Evolutionary conservation across 2,888 invertebrate species (phyloP).

Genomic region (Meloe dianella): DNA sequence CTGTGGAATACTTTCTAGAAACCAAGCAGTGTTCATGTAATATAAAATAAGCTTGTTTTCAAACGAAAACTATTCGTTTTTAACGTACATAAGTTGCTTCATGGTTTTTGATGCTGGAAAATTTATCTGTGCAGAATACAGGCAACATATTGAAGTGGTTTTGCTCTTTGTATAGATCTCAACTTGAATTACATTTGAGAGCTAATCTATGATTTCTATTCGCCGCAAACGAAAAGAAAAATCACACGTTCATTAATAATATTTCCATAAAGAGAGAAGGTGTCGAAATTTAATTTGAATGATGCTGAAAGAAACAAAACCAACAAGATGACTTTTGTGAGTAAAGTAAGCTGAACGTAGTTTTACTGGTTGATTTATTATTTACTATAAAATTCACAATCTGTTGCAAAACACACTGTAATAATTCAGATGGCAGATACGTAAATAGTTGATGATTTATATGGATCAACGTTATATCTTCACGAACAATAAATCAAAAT

Average conservation of each 20-base stretch:
- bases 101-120: no score
- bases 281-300: background rate
- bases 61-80: no score
- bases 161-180: no score
- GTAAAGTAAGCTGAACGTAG: background rate
- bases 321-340: background rate
- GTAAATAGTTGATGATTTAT: background rate
- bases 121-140: no score
- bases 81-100: no score
- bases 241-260: background rate
- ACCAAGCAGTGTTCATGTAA: no score
- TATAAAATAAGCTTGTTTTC: no score
- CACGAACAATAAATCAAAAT: background rate
- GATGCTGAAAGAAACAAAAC: background rate
- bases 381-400: background rate
- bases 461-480: background rate
- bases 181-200: no score
- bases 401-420: background rate
- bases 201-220: no score
- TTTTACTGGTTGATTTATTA: background rate
- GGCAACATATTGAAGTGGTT: no score
- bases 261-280: background rate
- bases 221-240: background rate
- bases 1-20: no score
- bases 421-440: background rate